Evolutionary conservation across 2,888 invertebrate species (phyloP).

Genomic region (Odontothrips loti): DNA sequence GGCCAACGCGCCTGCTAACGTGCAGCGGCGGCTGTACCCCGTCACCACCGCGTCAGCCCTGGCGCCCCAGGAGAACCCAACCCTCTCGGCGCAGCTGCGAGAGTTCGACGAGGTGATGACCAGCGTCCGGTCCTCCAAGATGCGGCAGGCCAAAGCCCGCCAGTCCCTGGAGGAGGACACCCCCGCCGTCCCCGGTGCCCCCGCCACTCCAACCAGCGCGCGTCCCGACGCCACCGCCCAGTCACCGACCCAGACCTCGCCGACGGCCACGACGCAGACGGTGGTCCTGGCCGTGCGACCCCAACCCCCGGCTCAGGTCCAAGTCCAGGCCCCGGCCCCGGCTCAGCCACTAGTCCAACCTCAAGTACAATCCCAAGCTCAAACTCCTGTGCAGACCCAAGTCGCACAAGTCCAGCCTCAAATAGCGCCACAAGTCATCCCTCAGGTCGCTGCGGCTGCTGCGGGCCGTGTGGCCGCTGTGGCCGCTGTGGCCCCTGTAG

Average conservation of each 20-base stretch:
- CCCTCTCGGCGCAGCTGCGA: background rate
- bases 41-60: background rate
- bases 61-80: background rate
- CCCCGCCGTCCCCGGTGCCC: background rate
- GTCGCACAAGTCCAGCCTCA: too few relatives aligned
- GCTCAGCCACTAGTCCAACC: background rate
- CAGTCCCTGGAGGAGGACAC: background rate
- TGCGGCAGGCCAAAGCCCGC: background rate
- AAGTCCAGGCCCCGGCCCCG: background rate
- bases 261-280: background rate
- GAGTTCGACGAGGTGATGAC: conserved; percentile 10
- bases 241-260: background rate
- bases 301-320: background rate
- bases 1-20: background rate
- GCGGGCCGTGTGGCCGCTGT: too few relatives aligned
- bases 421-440: background rate
- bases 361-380: too few relatives aligned
- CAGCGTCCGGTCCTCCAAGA: background rate
- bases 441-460: background rate
- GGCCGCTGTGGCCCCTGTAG: too few relatives aligned
- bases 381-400: too few relatives aligned
- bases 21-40: background rate
- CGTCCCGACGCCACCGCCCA: background rate
- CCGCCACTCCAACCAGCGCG: background rate
- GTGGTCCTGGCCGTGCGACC: background rate